Evolutionary conservation across 37 sponge, comb jelly and placozoan species (phyloP).

Genomic region (Oopsacas minuta): DNA sequence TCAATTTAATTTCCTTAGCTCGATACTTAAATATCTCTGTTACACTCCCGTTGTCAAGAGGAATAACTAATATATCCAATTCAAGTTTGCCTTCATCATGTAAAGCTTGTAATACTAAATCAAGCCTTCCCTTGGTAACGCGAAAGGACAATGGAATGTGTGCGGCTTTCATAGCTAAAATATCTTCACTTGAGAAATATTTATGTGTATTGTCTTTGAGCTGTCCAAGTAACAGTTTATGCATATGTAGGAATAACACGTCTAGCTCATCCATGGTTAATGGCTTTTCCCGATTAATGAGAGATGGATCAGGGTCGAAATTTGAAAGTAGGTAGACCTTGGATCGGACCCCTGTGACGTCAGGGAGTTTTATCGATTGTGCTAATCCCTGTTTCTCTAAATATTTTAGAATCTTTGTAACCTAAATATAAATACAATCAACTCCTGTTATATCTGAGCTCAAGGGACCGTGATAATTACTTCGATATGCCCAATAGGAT

Average conservation of each 20-base stretch:
- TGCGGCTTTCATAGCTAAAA: background rate
- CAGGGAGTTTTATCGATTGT: background rate
- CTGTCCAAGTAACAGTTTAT: background rate
- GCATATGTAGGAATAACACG: background rate
- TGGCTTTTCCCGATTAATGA: background rate
- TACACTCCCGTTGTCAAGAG: background rate
- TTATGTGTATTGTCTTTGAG: background rate
- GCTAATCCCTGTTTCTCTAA: background rate
- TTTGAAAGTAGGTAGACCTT: background rate
- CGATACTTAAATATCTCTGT: background rate
- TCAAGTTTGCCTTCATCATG: background rate
- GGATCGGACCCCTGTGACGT: background rate
- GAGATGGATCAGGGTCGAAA: background rate
- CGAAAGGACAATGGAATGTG: background rate
- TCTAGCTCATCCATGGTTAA: background rate
- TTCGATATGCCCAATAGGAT: too few relatives aligned
- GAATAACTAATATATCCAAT: background rate
- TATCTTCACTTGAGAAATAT: background rate
- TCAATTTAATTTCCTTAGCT: background rate
- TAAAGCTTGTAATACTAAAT: slow-evolving; percentile 10
- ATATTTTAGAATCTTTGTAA: background rate
- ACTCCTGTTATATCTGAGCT: too few relatives aligned
- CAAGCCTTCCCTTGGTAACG: background rate
- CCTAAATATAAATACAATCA: background rate
- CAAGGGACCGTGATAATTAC: too few relatives aligned